A percentile compares a stretch with the other conserved stretches of the same genome.
Conservation (phyloP, 2,113 vertebrate species). For the Crotalus helleri region DNA sequence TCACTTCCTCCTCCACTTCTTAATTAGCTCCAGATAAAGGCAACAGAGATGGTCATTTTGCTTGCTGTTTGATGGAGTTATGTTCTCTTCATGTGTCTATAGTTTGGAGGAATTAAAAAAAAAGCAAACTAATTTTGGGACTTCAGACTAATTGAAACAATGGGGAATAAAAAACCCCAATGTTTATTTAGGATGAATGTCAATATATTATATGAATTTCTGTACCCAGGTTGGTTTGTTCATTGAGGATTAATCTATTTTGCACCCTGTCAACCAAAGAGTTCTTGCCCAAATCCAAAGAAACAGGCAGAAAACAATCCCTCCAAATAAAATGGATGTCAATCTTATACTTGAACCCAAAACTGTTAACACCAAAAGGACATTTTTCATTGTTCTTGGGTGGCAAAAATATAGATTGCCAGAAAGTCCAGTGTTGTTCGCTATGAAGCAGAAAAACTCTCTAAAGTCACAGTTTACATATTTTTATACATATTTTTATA, state of each 20-base stretch:
- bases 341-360: background rate
- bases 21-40: background rate
- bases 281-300: background rate
- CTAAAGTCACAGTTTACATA: background rate
- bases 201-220: background rate
- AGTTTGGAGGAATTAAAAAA: background rate
- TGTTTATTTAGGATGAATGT: background rate
- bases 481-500: background rate
- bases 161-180: background rate
- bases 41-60: background rate
- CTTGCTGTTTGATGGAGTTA: background rate
- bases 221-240: background rate
- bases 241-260: background rate
- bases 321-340: background rate
- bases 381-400: background rate
- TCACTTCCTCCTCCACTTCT: background rate
- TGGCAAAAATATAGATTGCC: background rate
- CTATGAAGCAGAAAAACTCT: background rate
- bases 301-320: background rate
- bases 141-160: background rate
- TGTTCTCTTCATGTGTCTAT: background rate
- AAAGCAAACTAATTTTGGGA: background rate
- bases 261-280: background rate
- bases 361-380: background rate
- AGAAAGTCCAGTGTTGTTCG: background rate